These are phyloP conservation scores for Aspidiotus rigidus DNA, from an alignment of 2,888 invertebrate species.

Conservation along the genomic window DNA sequence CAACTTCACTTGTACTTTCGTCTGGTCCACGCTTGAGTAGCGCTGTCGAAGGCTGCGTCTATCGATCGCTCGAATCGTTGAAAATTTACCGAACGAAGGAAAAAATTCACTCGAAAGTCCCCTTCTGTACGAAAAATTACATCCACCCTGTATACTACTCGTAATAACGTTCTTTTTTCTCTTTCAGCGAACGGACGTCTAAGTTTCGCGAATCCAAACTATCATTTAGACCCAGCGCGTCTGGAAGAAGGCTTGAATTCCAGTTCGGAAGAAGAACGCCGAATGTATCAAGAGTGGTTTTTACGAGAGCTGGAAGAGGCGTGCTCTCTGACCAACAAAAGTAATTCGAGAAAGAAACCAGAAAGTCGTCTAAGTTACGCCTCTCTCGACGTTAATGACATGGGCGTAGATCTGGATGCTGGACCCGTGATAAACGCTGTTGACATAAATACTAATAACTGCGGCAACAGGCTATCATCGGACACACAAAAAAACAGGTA, in stretches of 20 bases:
- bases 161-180: not conserved
- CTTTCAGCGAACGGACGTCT: slow-evolving; percentile 75
- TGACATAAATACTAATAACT: slow-evolving; percentile 27
- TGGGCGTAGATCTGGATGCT: slow-evolving; percentile 49
- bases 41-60: too few relatives aligned
- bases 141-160: too few relatives aligned
- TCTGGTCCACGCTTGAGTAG: not conserved
- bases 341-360: slow-evolving; percentile 31
- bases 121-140: too few relatives aligned
- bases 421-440: slow-evolving; percentile 30
- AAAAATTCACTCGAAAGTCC: too few relatives aligned
- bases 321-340: slow-evolving; percentile 33
- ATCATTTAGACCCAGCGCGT: slow-evolving; percentile 67
- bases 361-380: slow-evolving; percentile 46
- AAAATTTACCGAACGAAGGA: too few relatives aligned
- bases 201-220: slow-evolving; percentile 87
- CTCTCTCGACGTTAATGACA: slow-evolving; percentile 56
- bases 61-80: too few relatives aligned
- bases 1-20: not conserved
- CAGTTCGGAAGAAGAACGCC: slow-evolving; percentile 42
- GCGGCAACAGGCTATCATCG: slow-evolving; percentile 18
- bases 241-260: slow-evolving; percentile 67
- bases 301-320: slow-evolving; percentile 27
- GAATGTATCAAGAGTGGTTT: slow-evolving; percentile 33
- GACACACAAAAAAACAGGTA: slow-evolving; percentile 27